Evolutionary conservation across 2,888 invertebrate genomes (phyloP).

Genomic region (Synanthedon formicaeformis): DNA sequence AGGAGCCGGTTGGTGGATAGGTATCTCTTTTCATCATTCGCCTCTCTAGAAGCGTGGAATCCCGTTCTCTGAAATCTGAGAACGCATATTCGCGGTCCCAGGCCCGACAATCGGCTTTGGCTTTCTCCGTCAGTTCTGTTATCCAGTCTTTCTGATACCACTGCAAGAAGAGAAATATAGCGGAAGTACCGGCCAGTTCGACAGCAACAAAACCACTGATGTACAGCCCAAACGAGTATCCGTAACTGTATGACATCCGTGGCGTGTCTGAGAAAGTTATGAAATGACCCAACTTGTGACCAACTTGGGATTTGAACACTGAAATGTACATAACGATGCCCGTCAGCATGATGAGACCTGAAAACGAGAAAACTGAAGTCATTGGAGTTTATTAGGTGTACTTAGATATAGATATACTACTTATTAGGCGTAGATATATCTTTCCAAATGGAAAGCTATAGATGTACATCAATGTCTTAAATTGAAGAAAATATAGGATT

Average conservation of each 20-base stretch:
- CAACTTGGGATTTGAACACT: slow-evolving; percentile 90
- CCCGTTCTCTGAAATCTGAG: slow-evolving; percentile 58
- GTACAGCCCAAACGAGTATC: slow-evolving; percentile 88
- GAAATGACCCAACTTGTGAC: slow-evolving; percentile 82
- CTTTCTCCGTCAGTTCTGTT: slow-evolving; percentile 60
- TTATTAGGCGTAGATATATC: too few species aligned
- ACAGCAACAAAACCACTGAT: slow-evolving; percentile 86
- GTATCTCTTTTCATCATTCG: slow-evolving; percentile 63
- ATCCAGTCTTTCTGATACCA: slow-evolving; percentile 79
- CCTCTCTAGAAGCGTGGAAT: slow-evolving; percentile 51
- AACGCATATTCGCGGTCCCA: slow-evolving; percentile 66
- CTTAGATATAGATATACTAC: too few species aligned
- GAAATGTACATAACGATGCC: slow-evolving; percentile 95
- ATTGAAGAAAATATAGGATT: too few species aligned
- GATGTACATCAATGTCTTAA: too few species aligned
- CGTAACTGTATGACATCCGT: slow-evolving; percentile 87
- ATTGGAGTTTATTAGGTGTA: too few species aligned
- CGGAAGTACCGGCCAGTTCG: slow-evolving; percentile 87
- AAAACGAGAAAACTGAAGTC: neutral
- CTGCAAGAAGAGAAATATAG: slow-evolving; percentile 88
- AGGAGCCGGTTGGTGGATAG: slow-evolving; percentile 51
- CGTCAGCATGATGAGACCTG: slow-evolving; percentile 90
- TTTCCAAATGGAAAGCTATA: too few species aligned
- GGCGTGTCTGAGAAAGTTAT: slow-evolving; percentile 83
- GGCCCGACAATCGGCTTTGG: slow-evolving; percentile 58